Evolutionary conservation across 2,113 vertebrate genomes (phyloP).

Genomic region (Puma concolor): DNA sequence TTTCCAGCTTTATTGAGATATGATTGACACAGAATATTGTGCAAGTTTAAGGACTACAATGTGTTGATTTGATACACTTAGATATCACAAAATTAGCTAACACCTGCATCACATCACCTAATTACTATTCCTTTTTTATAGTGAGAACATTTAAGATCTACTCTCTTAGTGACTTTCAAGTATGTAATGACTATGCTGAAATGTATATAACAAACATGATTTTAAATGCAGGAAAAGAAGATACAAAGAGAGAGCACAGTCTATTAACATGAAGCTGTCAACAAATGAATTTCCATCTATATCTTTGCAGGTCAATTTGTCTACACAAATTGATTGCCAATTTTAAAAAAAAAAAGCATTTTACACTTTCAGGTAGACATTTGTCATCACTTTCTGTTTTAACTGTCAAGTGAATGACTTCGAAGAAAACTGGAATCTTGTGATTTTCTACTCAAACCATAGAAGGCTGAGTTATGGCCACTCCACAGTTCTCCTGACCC

Average conservation of each 20-base stretch:
- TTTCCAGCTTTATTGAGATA: background rate
- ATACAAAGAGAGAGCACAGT: constrained; percentile 3
- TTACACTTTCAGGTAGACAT: background rate
- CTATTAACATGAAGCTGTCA: background rate
- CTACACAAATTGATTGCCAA: background rate
- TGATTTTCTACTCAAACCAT: background rate
- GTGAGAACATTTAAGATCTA: background rate
- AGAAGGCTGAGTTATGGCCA: background rate
- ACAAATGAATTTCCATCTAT: background rate
- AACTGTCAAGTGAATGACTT: background rate
- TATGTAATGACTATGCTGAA: background rate
- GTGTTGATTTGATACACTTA: background rate
- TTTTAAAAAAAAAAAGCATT: background rate
- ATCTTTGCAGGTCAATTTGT: background rate
- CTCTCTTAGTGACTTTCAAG: background rate
- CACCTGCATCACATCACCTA: background rate
- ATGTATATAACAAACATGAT: background rate
- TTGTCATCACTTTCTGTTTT: background rate
- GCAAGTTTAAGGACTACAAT: background rate
- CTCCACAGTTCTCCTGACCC: background rate
- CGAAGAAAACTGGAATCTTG: background rate
- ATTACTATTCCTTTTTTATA: background rate
- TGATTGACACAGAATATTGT: background rate
- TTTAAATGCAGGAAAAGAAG: background rate
- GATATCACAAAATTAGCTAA: background rate